Evolutionary conservation across 2,113 vertebrate species (phyloP).

Genomic region (Syrmaticus mikado): DNA sequence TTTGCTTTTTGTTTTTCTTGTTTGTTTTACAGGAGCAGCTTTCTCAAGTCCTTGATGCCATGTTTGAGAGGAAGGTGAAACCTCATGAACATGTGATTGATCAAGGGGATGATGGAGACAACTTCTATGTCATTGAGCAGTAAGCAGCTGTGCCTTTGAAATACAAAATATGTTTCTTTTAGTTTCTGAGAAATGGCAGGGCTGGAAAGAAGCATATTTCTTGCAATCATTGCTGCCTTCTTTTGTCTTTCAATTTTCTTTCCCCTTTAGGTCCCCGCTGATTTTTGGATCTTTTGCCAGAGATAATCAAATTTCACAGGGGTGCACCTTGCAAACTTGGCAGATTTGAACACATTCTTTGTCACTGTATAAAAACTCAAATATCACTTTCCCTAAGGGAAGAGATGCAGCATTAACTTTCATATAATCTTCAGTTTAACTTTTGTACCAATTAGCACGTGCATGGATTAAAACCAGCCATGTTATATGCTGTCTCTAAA

Average conservation of each 20-base stretch:
- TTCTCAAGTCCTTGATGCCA: constrained; percentile 96
- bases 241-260: not conserved
- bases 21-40: constrained; percentile 89
- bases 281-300: not conserved
- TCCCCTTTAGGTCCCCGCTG: not conserved
- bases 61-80: constrained; percentile 94
- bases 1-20: accelerated
- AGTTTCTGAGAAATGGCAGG: not conserved
- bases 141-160: constrained; percentile 64
- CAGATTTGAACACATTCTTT: not conserved
- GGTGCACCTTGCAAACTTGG: not conserved
- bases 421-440: not conserved
- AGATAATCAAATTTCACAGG: not conserved
- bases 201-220: not conserved
- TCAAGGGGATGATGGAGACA: constrained; percentile 98
- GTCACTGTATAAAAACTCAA: not conserved
- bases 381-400: not conserved
- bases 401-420: not conserved
- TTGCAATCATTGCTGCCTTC: not conserved
- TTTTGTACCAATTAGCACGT: not conserved
- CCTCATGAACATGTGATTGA: constrained; percentile 95
- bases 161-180: not conserved
- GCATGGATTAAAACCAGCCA: not conserved
- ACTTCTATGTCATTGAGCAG: constrained; percentile 98
- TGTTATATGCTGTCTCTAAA: not conserved